These are phyloP conservation scores for Climacteris rufus DNA, from an alignment of 2,113 vertebrate genomes.

Conservation along the genomic window DNA sequence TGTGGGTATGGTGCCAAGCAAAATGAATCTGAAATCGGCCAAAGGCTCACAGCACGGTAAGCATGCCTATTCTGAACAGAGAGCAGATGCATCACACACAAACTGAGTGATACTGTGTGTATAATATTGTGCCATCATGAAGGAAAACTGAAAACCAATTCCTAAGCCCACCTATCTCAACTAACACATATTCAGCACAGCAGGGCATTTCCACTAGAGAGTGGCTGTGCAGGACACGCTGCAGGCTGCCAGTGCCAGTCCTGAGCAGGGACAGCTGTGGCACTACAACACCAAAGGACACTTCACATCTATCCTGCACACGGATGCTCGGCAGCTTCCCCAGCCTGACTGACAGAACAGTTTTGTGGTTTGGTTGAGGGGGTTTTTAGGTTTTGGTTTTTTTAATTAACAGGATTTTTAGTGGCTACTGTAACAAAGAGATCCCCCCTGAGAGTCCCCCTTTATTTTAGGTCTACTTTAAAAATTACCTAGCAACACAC, in stretches of 20 bases:
- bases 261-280: not conserved
- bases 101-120: not conserved
- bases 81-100: not conserved
- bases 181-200: accelerated
- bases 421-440: not conserved
- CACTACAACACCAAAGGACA: accelerated
- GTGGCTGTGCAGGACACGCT: accelerated
- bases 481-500: constrained; percentile 42
- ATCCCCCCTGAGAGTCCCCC: not conserved
- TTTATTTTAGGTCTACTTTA: not conserved
- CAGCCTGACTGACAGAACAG: not conserved
- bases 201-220: not conserved
- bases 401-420: not conserved
- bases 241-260: accelerated
- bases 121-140: not conserved
- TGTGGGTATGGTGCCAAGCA: not conserved
- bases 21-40: not conserved
- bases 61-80: not conserved
- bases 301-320: not conserved
- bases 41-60: not conserved
- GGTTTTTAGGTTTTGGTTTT: accelerated
- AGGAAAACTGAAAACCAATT: not conserved
- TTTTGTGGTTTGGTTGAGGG: not conserved
- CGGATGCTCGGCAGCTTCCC: accelerated
- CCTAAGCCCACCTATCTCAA: too few relatives aligned